phyloP scores from a whole-genome alignment of 2,113 vertebrate species.

The Seriola dumerili region DNA sequence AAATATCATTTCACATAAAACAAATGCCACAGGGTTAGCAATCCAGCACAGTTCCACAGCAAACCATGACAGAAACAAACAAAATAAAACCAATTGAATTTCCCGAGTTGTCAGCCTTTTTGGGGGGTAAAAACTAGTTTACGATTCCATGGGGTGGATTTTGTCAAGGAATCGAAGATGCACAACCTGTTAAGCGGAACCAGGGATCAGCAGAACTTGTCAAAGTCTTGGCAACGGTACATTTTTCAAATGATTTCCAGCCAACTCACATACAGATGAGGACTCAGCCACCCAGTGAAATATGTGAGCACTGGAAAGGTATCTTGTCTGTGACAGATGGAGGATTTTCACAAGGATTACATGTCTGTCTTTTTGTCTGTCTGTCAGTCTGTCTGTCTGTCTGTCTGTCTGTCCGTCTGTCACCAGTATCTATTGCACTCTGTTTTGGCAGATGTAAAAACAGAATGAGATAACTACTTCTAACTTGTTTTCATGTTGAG shows the following conservation, averaged over 20 bases:
- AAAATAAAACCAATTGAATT: slow-evolving; percentile 44
- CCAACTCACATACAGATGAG: slow-evolving; percentile 43
- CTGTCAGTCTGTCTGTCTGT: background rate
- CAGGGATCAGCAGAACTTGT: slow-evolving; percentile 67
- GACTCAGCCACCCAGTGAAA: slow-evolving; percentile 47
- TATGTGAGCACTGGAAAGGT: slow-evolving; percentile 17
- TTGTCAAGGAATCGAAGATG: slow-evolving; percentile 40
- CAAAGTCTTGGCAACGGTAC: slow-evolving; percentile 60
- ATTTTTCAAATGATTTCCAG: slow-evolving; percentile 71
- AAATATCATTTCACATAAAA: slow-evolving; percentile 33
- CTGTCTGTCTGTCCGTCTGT: background rate
- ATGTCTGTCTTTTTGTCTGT: slow-evolving; percentile 2
- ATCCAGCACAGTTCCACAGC: slow-evolving; percentile 1
- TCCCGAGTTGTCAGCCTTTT: slow-evolving; percentile 38
- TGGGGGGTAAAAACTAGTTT: slow-evolving; percentile 45
- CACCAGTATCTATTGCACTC: background rate
- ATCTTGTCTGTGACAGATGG: slow-evolving; percentile 35
- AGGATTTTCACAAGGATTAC: slow-evolving; percentile 26
- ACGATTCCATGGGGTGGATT: slow-evolving; percentile 30
- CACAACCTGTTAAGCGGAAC: slow-evolving; percentile 56
- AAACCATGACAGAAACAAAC: slow-evolving; percentile 50
- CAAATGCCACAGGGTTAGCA: background rate
- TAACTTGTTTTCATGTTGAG: slow-evolving; percentile 43
- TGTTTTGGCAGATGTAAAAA: slow-evolving; percentile 33
- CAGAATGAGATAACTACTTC: slow-evolving; percentile 51